A percentile compares a stretch with the other conserved stretches of the same genome.
phyloP scores from a whole-genome alignment of 2,888 invertebrate species.

The Polyploca ridens region DNA sequence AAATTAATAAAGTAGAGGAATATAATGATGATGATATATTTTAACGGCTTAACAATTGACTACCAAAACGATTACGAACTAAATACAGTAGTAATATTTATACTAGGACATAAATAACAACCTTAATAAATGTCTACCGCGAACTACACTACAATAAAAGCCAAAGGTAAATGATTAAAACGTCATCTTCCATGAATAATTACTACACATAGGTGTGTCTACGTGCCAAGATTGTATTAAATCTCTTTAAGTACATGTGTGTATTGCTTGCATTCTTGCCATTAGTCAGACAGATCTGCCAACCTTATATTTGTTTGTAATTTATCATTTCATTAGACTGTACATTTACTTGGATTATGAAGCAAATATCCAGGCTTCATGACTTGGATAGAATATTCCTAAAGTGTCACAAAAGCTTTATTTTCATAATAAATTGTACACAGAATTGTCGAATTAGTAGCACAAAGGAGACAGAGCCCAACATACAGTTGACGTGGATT shows the following conservation, averaged over 20 bases:
- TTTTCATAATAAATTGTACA: no score
- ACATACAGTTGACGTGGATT: no score
- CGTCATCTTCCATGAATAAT: neutral
- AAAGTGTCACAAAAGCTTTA: neutral
- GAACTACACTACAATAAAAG: conserved; percentile 2
- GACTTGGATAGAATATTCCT: no score
- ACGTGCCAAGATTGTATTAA: neutral
- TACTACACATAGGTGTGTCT: conserved; percentile 3
- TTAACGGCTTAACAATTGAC: neutral
- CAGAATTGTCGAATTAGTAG: no score
- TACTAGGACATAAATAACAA: neutral
- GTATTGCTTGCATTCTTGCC: neutral
- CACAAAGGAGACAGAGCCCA: no score
- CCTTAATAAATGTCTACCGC: neutral
- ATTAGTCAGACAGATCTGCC: neutral
- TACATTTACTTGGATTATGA: neutral
- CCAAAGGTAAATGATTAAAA: conserved; percentile 3
- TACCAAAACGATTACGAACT: neutral
- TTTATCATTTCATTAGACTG: neutral
- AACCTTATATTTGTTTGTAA: neutral
- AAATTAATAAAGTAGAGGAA: neutral
- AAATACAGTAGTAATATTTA: neutral
- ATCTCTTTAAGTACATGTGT: neutral
- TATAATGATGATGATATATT: neutral
- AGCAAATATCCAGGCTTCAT: no score